A percentile compares a stretch with the other conserved stretches of the same genome.
phyloP scores from a whole-genome alignment of 2,797 vertebrate genomes.

The Myoxocephalus aenaeus region DNA sequence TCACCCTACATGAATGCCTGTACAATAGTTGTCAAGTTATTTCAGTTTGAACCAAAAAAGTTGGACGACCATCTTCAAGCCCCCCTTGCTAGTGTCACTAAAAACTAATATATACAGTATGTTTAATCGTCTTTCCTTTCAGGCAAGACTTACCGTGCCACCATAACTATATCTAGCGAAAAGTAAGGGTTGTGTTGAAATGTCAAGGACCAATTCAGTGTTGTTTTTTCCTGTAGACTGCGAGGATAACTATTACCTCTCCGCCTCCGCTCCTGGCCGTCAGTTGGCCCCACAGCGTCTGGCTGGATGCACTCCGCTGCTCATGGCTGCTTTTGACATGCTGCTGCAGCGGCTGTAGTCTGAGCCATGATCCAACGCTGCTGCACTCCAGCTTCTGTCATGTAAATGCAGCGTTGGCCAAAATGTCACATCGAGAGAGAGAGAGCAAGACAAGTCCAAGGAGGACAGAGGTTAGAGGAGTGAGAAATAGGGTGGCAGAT shows the following conservation, averaged over 20 bases:
- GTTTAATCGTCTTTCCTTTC: not conserved
- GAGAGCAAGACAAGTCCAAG: not conserved
- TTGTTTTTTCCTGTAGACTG: not conserved
- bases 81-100: too few relatives aligned
- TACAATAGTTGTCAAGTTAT: not conserved
- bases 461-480: not conserved
- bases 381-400: conserved; percentile 7
- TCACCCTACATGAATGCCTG: not conserved
- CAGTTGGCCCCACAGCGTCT: conserved; percentile 1
- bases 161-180: not conserved
- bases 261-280: conserved; percentile 24
- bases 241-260: conserved; percentile 22
- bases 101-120: not conserved
- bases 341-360: conserved; percentile 28
- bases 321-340: conserved; percentile 41
- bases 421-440: conserved; percentile 14
- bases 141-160: not conserved
- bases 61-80: too few relatives aligned
- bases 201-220: not conserved
- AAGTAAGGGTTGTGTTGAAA: not conserved
- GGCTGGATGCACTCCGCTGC: conserved; percentile 40
- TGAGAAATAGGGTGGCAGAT: not conserved
- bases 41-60: not conserved
- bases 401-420: not conserved
- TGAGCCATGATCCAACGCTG: conserved; percentile 30